Conservation (phyloP, 2,888 invertebrate genomes). For the Phytoseiulus persimilis region DNA sequence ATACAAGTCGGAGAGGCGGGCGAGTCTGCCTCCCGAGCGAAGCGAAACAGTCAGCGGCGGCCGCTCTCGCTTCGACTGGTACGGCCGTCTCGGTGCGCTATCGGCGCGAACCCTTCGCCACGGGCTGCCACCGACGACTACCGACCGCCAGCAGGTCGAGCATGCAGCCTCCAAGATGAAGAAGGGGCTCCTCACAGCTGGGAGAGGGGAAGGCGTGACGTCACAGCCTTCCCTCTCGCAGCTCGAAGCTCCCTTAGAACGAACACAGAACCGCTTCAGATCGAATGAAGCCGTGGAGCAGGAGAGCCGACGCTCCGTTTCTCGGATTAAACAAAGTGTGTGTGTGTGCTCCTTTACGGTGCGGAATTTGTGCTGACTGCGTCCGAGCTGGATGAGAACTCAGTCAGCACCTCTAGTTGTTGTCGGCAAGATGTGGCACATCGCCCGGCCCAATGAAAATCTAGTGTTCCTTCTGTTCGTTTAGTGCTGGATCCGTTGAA, state of each 20-base stretch:
- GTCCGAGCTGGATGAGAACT: too few species aligned
- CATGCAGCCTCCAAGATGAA: background rate
- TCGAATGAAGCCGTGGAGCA: background rate
- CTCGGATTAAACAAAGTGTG: background rate
- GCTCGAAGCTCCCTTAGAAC: background rate
- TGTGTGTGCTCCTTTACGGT: background rate
- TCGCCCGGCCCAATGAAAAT: background rate
- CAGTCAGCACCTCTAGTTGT: background rate
- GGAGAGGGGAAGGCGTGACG: background rate
- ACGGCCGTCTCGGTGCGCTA: background rate
- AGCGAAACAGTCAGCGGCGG: background rate
- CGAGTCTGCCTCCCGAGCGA: background rate
- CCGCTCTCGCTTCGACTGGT: background rate
- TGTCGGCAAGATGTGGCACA: background rate
- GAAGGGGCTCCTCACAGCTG: background rate
- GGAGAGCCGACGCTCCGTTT: background rate
- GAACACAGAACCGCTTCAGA: background rate
- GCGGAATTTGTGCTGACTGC: background rate
- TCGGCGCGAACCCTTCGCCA: background rate
- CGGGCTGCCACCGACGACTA: background rate
- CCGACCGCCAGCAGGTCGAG: background rate
- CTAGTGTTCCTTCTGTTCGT: background rate
- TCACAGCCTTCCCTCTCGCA: background rate
- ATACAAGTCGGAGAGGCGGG: background rate
- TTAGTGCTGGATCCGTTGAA: background rate